A percentile compares a stretch with the other conserved stretches of the same genome.
phyloP scores from a whole-genome alignment of 2,113 vertebrate species.

The Cichladusa arquata region DNA sequence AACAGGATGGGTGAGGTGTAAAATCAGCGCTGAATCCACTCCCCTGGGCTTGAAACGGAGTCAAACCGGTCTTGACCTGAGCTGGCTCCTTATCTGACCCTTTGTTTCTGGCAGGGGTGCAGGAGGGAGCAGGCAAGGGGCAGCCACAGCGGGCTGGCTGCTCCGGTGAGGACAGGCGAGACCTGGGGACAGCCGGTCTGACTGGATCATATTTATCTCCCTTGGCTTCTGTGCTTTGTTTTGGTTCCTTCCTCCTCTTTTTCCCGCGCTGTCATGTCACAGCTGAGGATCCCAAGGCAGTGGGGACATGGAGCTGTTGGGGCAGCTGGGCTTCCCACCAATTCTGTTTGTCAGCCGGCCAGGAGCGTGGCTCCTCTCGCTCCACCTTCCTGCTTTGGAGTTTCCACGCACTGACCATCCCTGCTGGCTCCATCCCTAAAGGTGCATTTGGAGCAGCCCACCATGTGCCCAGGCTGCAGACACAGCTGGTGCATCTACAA shows the following conservation, averaged over 20 bases:
- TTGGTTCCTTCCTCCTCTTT: background rate
- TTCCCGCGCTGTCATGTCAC: background rate
- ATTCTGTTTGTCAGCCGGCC: background rate
- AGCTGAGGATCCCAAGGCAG: background rate
- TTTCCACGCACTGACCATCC: rapidly evolving
- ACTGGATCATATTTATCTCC: conserved; percentile 57
- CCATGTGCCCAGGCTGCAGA: background rate
- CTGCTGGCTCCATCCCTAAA: background rate
- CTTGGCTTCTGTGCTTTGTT: conserved; percentile 44
- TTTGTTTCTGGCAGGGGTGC: conserved; percentile 18
- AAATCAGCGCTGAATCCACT: background rate
- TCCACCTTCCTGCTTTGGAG: background rate
- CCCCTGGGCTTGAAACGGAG: conserved; percentile 13
- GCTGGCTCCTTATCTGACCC: conserved; percentile 32
- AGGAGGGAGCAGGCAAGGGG: background rate
- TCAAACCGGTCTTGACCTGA: conserved; percentile 42
- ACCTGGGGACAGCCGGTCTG: background rate
- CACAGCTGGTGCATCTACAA: background rate
- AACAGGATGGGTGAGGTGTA: conserved; percentile 57
- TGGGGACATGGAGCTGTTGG: background rate
- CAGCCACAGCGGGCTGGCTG: rapidly evolving
- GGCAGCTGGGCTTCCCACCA: background rate
- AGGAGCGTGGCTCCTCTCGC: rapidly evolving
- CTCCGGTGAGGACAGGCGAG: background rate
- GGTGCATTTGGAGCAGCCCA: background rate